A percentile compares a stretch with the other conserved stretches of the same genome.
Conservation (phyloP, 2,797 vertebrate species). For the Notamacropus eugenii region DNA sequence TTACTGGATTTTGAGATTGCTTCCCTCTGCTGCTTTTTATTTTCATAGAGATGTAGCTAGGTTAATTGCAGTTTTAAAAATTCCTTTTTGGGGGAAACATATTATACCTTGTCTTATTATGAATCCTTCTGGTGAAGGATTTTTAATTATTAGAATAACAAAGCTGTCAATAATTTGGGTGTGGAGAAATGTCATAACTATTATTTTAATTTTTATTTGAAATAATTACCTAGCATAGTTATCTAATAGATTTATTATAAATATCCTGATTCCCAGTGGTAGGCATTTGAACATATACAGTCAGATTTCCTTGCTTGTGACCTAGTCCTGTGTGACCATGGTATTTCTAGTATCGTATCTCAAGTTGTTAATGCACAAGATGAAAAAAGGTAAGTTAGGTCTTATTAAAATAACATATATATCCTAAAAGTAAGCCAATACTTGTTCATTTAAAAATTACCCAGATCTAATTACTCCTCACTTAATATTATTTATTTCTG, state of each 20-base stretch:
- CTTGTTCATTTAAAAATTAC: constrained; percentile 32
- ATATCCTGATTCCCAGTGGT: constrained; percentile 10
- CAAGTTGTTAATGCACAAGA: constrained; percentile 14
- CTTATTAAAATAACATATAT: constrained; percentile 44
- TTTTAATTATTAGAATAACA: constrained; percentile 44
- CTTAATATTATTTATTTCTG: constrained; percentile 39
- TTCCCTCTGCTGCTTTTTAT: not conserved
- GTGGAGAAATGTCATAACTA: constrained; percentile 17
- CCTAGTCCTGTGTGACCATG: constrained; percentile 26
- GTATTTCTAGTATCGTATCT: constrained; percentile 43
- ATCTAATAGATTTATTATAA: not conserved
- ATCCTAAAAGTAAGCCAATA: not conserved
- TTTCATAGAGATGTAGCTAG: too few species aligned
- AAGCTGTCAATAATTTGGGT: constrained; percentile 21
- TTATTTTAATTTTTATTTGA: not conserved
- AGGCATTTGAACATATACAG: not conserved
- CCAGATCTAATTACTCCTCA: constrained; percentile 33
- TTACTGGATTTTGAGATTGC: not conserved
- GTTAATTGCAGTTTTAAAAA: not conserved
- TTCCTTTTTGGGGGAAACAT: not conserved
- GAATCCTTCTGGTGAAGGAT: not conserved
- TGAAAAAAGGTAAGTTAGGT: constrained; percentile 50
- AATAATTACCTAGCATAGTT: not conserved
- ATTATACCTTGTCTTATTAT: not conserved
- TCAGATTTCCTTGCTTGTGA: constrained; percentile 14